phyloP scores from a whole-genome alignment of 2,113 vertebrate species.

The Spheniscus mendiculus region DNA sequence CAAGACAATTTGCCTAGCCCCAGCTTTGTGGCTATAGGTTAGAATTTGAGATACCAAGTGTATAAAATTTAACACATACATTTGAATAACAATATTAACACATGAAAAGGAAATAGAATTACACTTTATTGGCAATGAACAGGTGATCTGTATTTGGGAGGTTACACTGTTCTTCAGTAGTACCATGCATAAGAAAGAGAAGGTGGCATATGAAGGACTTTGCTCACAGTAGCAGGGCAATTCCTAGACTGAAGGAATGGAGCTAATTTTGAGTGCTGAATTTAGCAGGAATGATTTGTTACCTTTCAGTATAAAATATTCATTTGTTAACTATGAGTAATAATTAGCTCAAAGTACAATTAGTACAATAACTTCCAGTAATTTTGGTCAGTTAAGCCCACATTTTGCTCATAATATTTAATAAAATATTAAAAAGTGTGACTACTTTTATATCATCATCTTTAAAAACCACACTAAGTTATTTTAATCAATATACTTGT shows the following conservation, averaged over 20 bases:
- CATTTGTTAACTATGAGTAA: slow-evolving; percentile 66
- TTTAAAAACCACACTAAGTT: slow-evolving; percentile 84
- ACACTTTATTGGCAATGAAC: slow-evolving; percentile 16
- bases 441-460: slow-evolving; percentile 84
- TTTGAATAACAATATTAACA: slow-evolving; percentile 47
- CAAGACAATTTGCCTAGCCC: not conserved
- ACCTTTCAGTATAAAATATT: slow-evolving; percentile 65
- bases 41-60: not conserved
- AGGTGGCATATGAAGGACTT: slow-evolving; percentile 29
- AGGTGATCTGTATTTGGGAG: slow-evolving; percentile 26
- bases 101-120: slow-evolving; percentile 6
- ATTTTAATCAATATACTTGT: slow-evolving; percentile 94
- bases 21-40: not conserved
- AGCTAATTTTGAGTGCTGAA: slow-evolving; percentile 9
- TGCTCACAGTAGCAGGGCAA: not conserved
- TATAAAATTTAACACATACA: slow-evolving; percentile 17
- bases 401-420: slow-evolving; percentile 77
- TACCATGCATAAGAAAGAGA: slow-evolving; percentile 11
- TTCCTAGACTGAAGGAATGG: not conserved
- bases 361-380: slow-evolving; percentile 76
- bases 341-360: slow-evolving; percentile 74
- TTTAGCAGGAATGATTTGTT: slow-evolving; percentile 63
- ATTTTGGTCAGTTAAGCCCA: slow-evolving; percentile 65
- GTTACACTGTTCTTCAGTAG: slow-evolving; percentile 41
- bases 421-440: slow-evolving; percentile 80